phyloP scores from a whole-genome alignment of 2,888 invertebrate species.

The Drosophila algonquin region DNA sequence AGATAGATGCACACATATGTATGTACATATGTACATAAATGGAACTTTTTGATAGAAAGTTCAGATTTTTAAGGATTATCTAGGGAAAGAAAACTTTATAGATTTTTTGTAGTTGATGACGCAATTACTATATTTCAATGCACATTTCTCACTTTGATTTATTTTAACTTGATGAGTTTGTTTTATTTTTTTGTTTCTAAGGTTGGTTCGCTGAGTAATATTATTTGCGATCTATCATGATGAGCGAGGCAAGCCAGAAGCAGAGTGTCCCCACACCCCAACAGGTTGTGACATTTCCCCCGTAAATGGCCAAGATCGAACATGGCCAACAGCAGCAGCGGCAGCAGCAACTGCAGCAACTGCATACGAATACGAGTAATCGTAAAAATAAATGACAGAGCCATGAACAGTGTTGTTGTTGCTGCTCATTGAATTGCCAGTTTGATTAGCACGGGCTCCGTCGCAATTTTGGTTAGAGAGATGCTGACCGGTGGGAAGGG shows the following conservation, averaged over 20 bases:
- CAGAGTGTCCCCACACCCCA: conserved; percentile 34
- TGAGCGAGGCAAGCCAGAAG: conserved; percentile 69
- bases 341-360: conserved; percentile 2
- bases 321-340: conserved; percentile 43
- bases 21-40: too few relatives aligned
- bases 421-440: conserved; percentile 47
- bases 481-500: conserved; percentile 31
- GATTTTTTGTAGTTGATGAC: conserved; percentile 20
- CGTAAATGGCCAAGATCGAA: conserved; percentile 74
- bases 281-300: conserved; percentile 77
- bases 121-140: conserved; percentile 29
- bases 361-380: conserved; percentile 31
- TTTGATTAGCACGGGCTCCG: conserved; percentile 60
- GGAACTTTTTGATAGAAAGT: too few relatives aligned
- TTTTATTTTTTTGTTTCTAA: conserved; percentile 26
- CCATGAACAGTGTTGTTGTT: conserved; percentile 24
- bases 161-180: conserved; percentile 40
- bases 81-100: neutral
- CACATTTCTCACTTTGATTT: conserved; percentile 68
- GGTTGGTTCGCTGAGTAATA: conserved; percentile 30
- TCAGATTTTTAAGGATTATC: neutral
- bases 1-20: too few relatives aligned
- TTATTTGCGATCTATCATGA: conserved; percentile 64
- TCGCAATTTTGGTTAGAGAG: conserved; percentile 71
- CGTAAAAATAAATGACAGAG: conserved; percentile 43